Base-by-base conservation (phyloP, 2,888 invertebrate species). In the Ischnus inquisitorius region DNA sequence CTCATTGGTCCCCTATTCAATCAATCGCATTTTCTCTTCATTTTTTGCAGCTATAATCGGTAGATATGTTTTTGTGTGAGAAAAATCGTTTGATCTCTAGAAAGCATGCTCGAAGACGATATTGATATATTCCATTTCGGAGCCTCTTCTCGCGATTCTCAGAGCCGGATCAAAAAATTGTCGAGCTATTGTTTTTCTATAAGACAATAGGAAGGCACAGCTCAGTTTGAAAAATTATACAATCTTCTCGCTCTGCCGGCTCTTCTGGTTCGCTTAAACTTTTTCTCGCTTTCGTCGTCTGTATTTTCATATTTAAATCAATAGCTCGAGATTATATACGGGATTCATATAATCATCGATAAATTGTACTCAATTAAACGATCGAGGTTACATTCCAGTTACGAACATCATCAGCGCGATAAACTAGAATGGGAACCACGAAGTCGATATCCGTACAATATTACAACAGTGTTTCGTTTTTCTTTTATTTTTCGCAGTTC, bases 1-100 rank as follows among this genome's bases (percentile, higher is more conserved):
- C 79, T 79, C 79, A 51, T 79, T 79, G 79, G 79, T 79, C 79
- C 79, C 79, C 79, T 48, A 71, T 78, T 78, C 78, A 62, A 69
- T 78, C 57, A 71, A 69, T 78, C 69, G 69, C 69, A 46, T 68
- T 34, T 41, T 39, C 68, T 67, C 54, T 28, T 34, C 14, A 48
- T 62, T 51, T 28, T 34, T 60, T 68, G 60, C 62, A 57, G n/a
- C 12, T 46, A n/a, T 25, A 60, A 71, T 68, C 28, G 16, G 54
- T 41, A 75, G 28, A 62, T 62, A 62, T 43, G n/a, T 12, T 25
- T 67, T 67, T 14, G 25, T 3, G 10, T 22, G n/a, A 69, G 10
- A 39, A 22, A 16, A 60, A 68, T 68, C n/a, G 48, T 8, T 78
- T 51, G 69, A 79, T 60, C 79, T 60, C 71, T 65, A 46, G 65